Evolutionary conservation across 2,797 vertebrate genomes (phyloP).

Genomic region (Pelochelys cantorii): DNA sequence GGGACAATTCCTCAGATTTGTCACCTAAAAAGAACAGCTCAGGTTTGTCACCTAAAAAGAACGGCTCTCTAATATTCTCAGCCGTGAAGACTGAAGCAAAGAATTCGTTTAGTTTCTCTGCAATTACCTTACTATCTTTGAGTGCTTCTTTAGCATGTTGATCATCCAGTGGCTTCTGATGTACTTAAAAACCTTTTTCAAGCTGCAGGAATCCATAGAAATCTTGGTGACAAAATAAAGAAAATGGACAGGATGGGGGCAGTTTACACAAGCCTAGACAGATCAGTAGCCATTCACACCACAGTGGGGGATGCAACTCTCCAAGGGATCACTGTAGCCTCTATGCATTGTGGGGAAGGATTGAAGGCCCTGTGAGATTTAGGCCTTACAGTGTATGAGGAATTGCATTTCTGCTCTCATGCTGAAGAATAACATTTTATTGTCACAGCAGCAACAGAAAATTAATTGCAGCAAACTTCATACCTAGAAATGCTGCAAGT

Average conservation of each 20-base stretch:
- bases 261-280: background rate
- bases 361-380: background rate
- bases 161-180: too few relatives aligned
- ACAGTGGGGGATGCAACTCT: background rate
- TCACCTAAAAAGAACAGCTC: too few relatives aligned
- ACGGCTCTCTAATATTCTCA: too few relatives aligned
- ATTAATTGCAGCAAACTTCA: background rate
- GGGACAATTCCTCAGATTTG: too few relatives aligned
- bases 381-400: background rate
- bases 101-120: too few relatives aligned
- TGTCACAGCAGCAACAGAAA: accelerated
- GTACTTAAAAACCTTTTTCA: too few relatives aligned
- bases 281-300: background rate
- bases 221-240: background rate
- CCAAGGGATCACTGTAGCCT: background rate
- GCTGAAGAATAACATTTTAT: background rate
- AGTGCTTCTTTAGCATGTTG: too few relatives aligned
- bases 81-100: too few relatives aligned
- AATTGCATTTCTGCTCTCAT: background rate
- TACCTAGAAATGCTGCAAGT: background rate
- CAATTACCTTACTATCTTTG: too few relatives aligned
- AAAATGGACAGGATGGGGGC: background rate
- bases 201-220: background rate
- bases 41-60: too few relatives aligned
- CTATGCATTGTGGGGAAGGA: background rate